These are phyloP conservation scores for Danaus melanippus DNA, from an alignment of 1,140 invertebrate species.

Conservation along the genomic window DNA sequence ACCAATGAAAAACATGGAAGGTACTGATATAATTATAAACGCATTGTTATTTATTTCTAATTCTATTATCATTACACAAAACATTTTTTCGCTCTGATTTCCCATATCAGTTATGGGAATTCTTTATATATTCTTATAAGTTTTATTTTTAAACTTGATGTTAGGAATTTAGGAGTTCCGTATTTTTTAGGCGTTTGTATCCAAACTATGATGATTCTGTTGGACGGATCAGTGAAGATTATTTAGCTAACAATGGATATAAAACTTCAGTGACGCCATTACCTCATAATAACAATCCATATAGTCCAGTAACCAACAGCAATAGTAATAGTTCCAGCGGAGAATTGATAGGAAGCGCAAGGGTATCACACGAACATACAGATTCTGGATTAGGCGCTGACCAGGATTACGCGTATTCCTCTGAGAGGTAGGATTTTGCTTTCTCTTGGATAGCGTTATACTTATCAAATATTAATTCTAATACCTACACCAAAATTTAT, in stretches of 20 bases:
- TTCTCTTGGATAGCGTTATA: background rate
- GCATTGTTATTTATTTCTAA: too few species aligned
- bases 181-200: slow-evolving; percentile 52
- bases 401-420: slow-evolving; percentile 77
- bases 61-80: too few species aligned
- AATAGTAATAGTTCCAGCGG: slow-evolving; percentile 70
- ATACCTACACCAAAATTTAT: too few species aligned
- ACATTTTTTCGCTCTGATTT: too few species aligned
- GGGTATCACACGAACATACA: slow-evolving; percentile 78
- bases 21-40: slow-evolving; percentile 24
- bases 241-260: slow-evolving; percentile 56
- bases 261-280: slow-evolving; percentile 47
- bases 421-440: slow-evolving; percentile 65
- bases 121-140: too few species aligned
- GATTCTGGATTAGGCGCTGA: slow-evolving; percentile 79
- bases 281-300: slow-evolving; percentile 54
- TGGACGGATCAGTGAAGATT: slow-evolving; percentile 45
- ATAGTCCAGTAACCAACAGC: slow-evolving; percentile 62
- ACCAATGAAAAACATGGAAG: slow-evolving; percentile 57
- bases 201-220: slow-evolving; percentile 55
- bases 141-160: too few species aligned
- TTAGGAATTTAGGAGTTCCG: slow-evolving; percentile 1
- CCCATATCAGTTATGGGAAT: too few species aligned
- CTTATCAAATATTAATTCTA: background rate
- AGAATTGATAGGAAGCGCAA: slow-evolving; percentile 68